These are phyloP conservation scores for Cecidostiba fungosa DNA, from an alignment of 2,888 invertebrate species.

Conservation along the genomic window DNA sequence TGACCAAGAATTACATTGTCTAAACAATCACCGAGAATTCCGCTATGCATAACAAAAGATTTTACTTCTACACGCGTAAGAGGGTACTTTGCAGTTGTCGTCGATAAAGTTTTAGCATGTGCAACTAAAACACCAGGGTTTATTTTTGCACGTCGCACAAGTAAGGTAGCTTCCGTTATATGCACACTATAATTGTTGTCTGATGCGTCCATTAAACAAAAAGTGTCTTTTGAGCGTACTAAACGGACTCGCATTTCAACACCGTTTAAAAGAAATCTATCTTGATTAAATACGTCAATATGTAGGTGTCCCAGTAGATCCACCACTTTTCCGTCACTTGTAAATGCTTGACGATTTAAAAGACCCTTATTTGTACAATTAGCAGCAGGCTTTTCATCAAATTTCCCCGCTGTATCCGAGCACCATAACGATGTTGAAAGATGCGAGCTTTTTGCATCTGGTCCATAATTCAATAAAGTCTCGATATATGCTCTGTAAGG, in stretches of 20 bases:
- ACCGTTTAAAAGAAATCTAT: neutral
- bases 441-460: too few species aligned
- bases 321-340: neutral
- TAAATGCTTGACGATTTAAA: neutral
- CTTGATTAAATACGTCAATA: neutral
- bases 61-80: neutral
- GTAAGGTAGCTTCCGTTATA: neutral
- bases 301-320: neutral
- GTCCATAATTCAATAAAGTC: neutral
- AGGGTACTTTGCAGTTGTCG: neutral
- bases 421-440: neutral
- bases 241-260: neutral
- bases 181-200: neutral
- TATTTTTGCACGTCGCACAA: neutral
- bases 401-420: too few species aligned
- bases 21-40: neutral
- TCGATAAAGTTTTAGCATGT: neutral
- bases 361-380: too few species aligned
- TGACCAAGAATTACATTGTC: neutral
- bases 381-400: too few species aligned
- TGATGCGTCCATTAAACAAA: neutral
- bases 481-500: slow-evolving; percentile 5
- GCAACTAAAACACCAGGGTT: neutral
- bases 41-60: neutral
- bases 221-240: neutral